Percentiles rank a stretch among this genome's conserved stretches.
phyloP scores from a whole-genome alignment of 1,140 invertebrate species.

The Drosophila seguyi region DNA sequence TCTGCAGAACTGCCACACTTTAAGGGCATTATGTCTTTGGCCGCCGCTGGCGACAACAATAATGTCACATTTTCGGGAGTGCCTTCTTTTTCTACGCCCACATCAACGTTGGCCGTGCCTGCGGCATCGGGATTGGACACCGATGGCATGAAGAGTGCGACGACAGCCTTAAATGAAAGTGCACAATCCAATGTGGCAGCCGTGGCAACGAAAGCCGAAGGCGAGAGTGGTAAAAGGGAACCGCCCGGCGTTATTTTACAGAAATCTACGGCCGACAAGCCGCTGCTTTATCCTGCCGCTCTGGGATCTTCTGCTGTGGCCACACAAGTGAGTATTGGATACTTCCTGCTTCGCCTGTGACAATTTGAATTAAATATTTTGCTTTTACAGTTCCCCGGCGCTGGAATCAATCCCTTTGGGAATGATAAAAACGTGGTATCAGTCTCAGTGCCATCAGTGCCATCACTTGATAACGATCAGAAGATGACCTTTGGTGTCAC shows the following conservation, averaged over 20 bases:
- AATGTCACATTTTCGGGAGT: conserved; percentile 35
- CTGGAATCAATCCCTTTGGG: conserved; percentile 34
- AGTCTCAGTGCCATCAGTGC: background rate
- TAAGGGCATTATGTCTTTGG: conserved; percentile 51
- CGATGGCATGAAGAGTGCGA: conserved; percentile 4
- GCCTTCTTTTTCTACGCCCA: conserved; percentile 19
- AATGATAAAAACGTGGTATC: conserved; percentile 40
- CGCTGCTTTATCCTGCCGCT: conserved; percentile 22
- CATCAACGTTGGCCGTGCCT: conserved; percentile 3
- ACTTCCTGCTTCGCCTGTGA: background rate
- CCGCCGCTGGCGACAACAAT: conserved; percentile 44
- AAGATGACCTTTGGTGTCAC: conserved; percentile 27
- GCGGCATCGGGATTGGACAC: background rate
- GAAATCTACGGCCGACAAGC: conserved; percentile 34
- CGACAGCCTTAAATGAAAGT: conserved; percentile 17
- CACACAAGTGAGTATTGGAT: conserved; percentile 47
- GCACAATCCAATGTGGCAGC: background rate
- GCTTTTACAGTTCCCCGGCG: conserved; percentile 20
- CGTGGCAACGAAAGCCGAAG: background rate
- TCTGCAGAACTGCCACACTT: conserved; percentile 64
- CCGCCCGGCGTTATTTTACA: conserved; percentile 13
- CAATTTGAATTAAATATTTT: background rate
- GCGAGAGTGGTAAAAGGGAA: conserved; percentile 16
- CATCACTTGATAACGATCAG: conserved; percentile 29
- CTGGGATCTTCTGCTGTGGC: conserved; percentile 13